Evolutionary conservation across 2,888 invertebrate genomes (phyloP), one percentile per base, ranked within the genome.

Genomic region (Deroplatys truncata): DNA sequence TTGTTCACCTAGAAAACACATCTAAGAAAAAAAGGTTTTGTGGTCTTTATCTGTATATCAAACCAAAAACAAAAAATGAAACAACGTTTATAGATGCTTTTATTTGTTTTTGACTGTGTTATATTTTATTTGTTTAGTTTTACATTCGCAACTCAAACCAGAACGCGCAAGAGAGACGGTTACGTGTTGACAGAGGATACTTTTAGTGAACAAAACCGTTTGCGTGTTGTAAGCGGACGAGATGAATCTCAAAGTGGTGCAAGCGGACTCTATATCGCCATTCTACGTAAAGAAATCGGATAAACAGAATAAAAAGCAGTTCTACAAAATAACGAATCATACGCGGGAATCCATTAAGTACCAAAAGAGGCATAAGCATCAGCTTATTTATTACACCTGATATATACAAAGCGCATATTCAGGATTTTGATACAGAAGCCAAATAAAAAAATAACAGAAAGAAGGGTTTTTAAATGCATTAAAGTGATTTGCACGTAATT

Each of bases 11-110:
- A 84, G 82, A 83, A 84, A 84, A 88, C 85, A 88, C 89, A 88
- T 85, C 82, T 82, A 82, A 88, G 84, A 88, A 88, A 88, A 87
- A 89, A 84, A 82, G 84, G 25, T 82, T 87, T 28, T 83, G 83
- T 35, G 82, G 83, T 82, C 31, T 72, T 72, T 72, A 72, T 72
- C 56, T 72, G 56, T 72, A 20, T 72, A 25, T 56, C n/a, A 86
- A 49, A 86, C 10, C 49, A 43, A 20, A 85, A 86, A 86, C 86
- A 86, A 49, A 86, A 35, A 86, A n/a, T 86, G 25, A 8, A 86
- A 86, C 35, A 85, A 43, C 43, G 56, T 72, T 72, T 72, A 72
- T 15, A 72, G 56, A 72, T 72, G 56, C 56, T 72, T 72, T 72
- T 72, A 72, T 72, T 72, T 72, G 56, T 72, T 72, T 72, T 20